phyloP scores from a whole-genome alignment of 1,140 invertebrate species.

The Drosophila cardini region DNA sequence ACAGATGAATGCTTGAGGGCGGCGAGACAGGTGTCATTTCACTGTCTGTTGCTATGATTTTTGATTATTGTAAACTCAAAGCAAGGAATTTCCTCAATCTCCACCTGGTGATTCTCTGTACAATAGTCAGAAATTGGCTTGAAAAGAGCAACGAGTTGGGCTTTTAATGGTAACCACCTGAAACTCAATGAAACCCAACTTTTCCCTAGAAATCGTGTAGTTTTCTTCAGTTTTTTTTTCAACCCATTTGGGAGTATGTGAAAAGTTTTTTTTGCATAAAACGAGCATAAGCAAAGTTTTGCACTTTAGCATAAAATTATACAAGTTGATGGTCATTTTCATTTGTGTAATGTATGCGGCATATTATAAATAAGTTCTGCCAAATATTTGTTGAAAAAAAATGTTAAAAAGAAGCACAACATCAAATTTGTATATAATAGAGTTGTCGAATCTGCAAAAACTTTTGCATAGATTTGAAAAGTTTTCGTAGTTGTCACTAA shows the following conservation, averaged over 20 bases:
- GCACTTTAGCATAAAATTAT: conserved; percentile 69
- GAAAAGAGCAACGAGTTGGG: conserved; percentile 37
- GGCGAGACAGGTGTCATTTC: conserved; percentile 67
- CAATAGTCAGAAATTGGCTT: conserved; percentile 57
- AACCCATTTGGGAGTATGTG: conserved; percentile 25
- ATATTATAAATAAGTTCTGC: conserved; percentile 33
- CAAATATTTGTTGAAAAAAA: conserved; percentile 22
- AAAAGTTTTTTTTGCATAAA: conserved; percentile 60
- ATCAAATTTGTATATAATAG: conserved; percentile 17
- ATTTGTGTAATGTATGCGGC: conserved; percentile 50
- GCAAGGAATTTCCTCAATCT: neutral
- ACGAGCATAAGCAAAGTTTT: conserved; percentile 68
- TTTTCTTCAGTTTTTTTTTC: conserved; percentile 17
- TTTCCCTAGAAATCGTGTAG: conserved; percentile 24
- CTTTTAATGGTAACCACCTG: conserved; percentile 33
- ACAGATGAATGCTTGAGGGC: conserved; percentile 4
- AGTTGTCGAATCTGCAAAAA: conserved; percentile 10
- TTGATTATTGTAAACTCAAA: conserved; percentile 69
- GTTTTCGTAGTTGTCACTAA: conserved; percentile 3
- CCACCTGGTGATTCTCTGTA: neutral
- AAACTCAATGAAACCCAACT: conserved; percentile 39
- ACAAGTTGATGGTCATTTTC: conserved; percentile 72
- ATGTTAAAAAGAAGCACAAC: neutral
- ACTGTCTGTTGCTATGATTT: conserved; percentile 73
- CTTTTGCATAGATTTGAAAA: conserved; percentile 38